Conservation (phyloP, 2,113 vertebrate genomes). For the Gallinago media region DNA sequence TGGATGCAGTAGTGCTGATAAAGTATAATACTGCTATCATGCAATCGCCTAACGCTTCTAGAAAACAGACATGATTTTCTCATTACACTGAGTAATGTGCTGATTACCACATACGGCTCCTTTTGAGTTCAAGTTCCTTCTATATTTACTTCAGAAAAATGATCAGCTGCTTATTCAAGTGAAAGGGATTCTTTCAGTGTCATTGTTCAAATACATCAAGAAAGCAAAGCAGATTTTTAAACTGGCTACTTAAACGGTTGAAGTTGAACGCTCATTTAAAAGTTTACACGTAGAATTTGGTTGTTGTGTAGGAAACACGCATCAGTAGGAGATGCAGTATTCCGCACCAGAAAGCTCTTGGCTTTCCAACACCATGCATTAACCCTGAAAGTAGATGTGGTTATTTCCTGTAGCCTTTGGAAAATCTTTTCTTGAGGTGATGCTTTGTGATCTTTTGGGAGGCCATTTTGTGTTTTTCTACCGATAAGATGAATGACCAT, state of each 20-base stretch:
- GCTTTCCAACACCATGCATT: background rate
- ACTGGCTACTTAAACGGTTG: background rate
- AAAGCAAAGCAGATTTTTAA: background rate
- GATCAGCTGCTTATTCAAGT: conserved; percentile 16
- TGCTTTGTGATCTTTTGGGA: background rate
- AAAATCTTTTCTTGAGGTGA: background rate
- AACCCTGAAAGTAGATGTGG: background rate
- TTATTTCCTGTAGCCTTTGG: background rate
- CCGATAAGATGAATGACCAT: background rate
- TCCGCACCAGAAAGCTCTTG: background rate
- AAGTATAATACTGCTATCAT: conserved; percentile 21
- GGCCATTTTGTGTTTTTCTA: background rate
- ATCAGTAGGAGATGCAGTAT: background rate
- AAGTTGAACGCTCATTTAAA: background rate
- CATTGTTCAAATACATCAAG: background rate
- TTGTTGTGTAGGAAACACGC: background rate
- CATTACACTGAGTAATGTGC: conserved; percentile 37
- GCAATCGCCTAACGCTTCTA: background rate
- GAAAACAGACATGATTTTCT: conserved; percentile 55
- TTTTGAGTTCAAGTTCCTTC: conserved; percentile 23
- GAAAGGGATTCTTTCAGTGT: background rate
- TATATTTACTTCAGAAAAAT: conserved; percentile 38
- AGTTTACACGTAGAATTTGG: background rate
- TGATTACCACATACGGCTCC: conserved; percentile 42
- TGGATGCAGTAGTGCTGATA: background rate